Evolutionary conservation across 1,140 invertebrate genomes (phyloP), one percentile per base, ranked within the genome.

Genomic region (Drosophila bocki): DNA sequence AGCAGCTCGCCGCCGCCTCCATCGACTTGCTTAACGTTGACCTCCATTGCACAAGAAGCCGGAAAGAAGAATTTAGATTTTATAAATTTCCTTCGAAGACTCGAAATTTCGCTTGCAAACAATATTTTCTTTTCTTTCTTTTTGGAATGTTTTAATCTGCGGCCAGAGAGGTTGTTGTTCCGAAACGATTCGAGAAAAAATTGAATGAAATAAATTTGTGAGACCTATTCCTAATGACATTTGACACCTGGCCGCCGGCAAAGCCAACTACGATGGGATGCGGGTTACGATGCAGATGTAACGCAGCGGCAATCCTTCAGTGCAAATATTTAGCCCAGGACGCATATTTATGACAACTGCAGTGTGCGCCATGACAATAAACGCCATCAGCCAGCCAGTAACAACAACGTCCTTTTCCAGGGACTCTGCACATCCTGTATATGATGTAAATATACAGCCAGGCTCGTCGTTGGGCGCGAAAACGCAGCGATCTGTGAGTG

Each of bases 161-260:
- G 41, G 19, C 48, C 19, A 42, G 51, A 65, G 17, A 29, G 26
- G 37, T 56, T 48, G 15, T 41, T 78, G 39, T 64, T 86, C 68
- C 82, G 70, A 85, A 86, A 81, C 71, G 82, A 70, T 48, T 72
- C 58, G 48, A 65, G 65, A 60, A 69, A 86, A 22, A 51, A 51
- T 3, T 17, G 48, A 51, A 51, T 51, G 48, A 51, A 42, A 64
- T n/a, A 61, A 71, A 58, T 63, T 67, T 57, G 41, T 50, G 48
- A 50, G 26, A 12, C 9, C 60, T 17, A 51, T 45, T 33, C 51
- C n/a, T 7, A 60, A 19, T 78, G 44, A 61, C 64, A 32, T 50
- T 69, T 78, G 75, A 78, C 75, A 77, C 11, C 35, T 13, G 7
- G 1, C 26, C 32, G 0, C 17, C 22, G 7, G 11, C 15, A 42